A percentile compares a stretch with the other conserved stretches of the same genome.
Evolutionary conservation across 2,888 invertebrate species (phyloP).

Genomic region (Cataglyphis altisquamis): DNA sequence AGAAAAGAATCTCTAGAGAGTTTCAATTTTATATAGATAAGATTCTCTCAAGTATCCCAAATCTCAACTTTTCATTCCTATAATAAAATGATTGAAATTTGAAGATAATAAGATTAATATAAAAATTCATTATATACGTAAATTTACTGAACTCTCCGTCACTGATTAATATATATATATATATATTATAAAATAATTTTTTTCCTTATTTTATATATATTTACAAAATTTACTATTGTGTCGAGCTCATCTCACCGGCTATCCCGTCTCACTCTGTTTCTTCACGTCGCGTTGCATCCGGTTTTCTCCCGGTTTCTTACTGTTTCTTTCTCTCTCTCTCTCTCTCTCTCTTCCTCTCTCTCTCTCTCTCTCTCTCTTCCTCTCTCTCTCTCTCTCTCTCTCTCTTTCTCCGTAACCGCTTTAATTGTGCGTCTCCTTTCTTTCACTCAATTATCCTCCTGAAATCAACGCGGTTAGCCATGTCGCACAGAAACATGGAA

Average conservation of each 20-base stretch:
- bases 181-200: background rate
- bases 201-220: background rate
- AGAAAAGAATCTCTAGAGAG: background rate
- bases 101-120: background rate
- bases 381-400: slow-evolving; percentile 30
- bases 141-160: background rate
- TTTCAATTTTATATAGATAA: background rate
- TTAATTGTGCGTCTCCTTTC: slow-evolving; percentile 65
- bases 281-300: slow-evolving; percentile 71
- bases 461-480: slow-evolving; percentile 52
- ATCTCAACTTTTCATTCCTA: background rate
- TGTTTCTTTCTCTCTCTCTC: slow-evolving; percentile 41
- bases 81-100: background rate
- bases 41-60: background rate
- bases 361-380: slow-evolving; percentile 41
- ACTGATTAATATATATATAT: background rate
- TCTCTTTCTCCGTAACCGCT: slow-evolving; percentile 39
- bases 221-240: slow-evolving; percentile 4
- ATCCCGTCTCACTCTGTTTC: slow-evolving; percentile 73
- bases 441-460: slow-evolving; percentile 62
- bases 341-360: slow-evolving; percentile 39
- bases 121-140: background rate
- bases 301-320: slow-evolving; percentile 66
- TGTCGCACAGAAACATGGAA: slow-evolving; percentile 34
- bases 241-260: slow-evolving; percentile 44